Evolutionary conservation across 2,113 vertebrate genomes (phyloP), one percentile per base, ranked within the genome.

Genomic region (Mesitornis unicolor): DNA sequence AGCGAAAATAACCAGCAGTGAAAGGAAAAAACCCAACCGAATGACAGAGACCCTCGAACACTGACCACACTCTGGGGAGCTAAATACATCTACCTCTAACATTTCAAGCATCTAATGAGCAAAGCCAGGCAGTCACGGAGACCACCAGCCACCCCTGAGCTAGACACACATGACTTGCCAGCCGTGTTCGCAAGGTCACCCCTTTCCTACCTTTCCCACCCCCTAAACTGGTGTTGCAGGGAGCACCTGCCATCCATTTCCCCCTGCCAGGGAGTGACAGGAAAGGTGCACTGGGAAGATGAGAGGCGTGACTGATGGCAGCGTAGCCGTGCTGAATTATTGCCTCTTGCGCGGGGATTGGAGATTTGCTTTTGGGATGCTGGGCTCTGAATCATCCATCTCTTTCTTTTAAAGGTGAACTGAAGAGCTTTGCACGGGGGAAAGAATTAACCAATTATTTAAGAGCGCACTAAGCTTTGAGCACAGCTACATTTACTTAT

Each of bases 291-390:
- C 29, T 35, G 68, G 86, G 69, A 85, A 77, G 75, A 87, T 59
- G 95, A 81, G 83, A 61, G 68, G 36, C 24, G 7, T 95, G 91
- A 90, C 77, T 94, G 77, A 90, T 93, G n/a, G 75, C 63, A 94
- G 87, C 10, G 2, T 51, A n/a, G 57, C 57, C 14, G 7, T 85
- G 17, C 57, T 96, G 94, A 96, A 85, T 96, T 96, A 91, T 60
- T 95, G 85, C 70, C 51, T 88, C 36, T 83, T 47, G 61, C 35
- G 16, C 79, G 74, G 48, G 68, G 24, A 97, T 75, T 2, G 1
- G 50, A 95, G 95, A 82, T 93, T 95, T 95, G 92, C 82, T 95
- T 96, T 96, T 82, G 90, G 81, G 83, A 89, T 82, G 65, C 43
- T 89, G 64, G 65, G 21, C 33, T 96, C 48, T 74, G 76, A 95